Base-by-base conservation (phyloP, 2,888 invertebrate species). In the Acanthoscelides obtectus region DNA sequence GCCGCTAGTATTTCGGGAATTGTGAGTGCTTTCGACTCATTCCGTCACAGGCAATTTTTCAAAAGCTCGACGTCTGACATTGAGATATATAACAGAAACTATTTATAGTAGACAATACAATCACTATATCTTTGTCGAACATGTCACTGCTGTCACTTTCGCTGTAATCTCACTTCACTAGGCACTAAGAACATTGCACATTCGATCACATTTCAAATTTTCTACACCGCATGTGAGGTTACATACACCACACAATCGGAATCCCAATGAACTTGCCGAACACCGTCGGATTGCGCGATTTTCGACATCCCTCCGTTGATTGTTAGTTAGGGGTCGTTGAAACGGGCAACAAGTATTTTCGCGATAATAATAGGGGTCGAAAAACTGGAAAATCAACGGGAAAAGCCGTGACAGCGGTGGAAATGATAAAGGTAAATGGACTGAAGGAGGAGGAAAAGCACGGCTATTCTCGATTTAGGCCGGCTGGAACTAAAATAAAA, bases 401-500 rank as follows among this genome's bases (percentile, higher is more conserved):
- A 17, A 45, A 45, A 45, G 17, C 45, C 12, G 1, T 1, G 45
- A 6, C 45, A 17, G 17, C 45, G 45, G 45, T 45, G 45, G 45
- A 45, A 45, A 45, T 45, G 45, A 45, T 22, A 72, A 75, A 74
- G 74, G 73, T 74, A 74, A 74, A 74, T 70, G 72, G 69, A 71
- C 71, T 70, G 74, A 67, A 74, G 69, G 72, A 69, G 22, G 65
- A 65, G 67, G 12, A 69, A 22, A 67, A 22, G 22, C 22, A 21
- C 20, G 69, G 20, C 27, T 67, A 69, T 70, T 74, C 75, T 73
- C 72, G 76, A 73, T 73, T 75, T 74, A 76, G 75, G 75, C 75
- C 75, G 73, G 74, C 71, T 71, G 73, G 69, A 75, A 74, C 77
- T 73, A 76, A 77, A 77, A 77, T 77, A 77, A 77, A 76, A 76